These are phyloP conservation scores for Paramormyrops hopkinsi DNA, from an alignment of 2,797 vertebrate genomes.

Conservation along the genomic window DNA sequence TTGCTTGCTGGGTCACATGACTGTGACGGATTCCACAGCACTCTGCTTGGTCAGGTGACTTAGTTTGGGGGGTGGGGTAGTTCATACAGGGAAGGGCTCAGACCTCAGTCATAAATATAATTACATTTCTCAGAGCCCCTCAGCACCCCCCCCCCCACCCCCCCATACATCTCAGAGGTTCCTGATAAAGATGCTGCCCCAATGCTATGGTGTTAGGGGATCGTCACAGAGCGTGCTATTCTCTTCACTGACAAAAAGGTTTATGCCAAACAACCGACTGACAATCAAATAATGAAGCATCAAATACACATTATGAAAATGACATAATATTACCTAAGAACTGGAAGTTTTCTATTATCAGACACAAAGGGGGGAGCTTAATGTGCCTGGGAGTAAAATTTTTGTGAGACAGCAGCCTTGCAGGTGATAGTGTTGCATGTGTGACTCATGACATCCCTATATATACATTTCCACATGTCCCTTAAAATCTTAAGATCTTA, in stretches of 20 bases:
- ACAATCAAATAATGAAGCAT: neutral
- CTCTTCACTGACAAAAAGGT: neutral
- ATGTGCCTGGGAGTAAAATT: neutral
- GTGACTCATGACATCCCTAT: neutral
- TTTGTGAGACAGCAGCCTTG: neutral
- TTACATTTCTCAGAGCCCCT: neutral
- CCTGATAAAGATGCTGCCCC: neutral
- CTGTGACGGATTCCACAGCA: slow-evolving; percentile 13
- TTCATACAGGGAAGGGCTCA: neutral
- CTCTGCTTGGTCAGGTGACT: neutral
- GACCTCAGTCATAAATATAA: neutral
- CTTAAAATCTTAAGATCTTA: neutral
- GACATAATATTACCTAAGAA: neutral
- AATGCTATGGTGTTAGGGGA: neutral
- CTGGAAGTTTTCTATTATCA: neutral
- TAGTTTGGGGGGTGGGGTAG: no score
- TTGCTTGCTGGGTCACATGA: slow-evolving; percentile 12
- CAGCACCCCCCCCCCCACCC: no score
- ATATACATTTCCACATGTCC: neutral
- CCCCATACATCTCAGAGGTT: neutral
- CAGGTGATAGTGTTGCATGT: neutral
- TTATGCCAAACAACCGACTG: neutral
- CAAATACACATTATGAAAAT: neutral
- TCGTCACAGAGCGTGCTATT: neutral
- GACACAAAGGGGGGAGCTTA: neutral